Base-by-base conservation (phyloP, 2,888 invertebrate genomes). In the Malthinus flaveolus region DNA sequence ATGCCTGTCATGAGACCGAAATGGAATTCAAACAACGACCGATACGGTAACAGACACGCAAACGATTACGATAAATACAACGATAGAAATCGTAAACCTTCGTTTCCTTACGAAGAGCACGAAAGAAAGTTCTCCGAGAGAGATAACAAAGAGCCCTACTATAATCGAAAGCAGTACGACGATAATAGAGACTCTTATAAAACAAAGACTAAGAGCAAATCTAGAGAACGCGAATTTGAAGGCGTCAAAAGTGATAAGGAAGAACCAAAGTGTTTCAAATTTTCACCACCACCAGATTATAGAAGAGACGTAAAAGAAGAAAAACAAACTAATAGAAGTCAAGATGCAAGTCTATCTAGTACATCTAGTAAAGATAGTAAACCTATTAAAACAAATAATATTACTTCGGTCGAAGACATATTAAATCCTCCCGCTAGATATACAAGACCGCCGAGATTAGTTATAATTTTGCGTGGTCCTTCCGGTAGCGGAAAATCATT, bases 401-500 rank as follows among this genome's bases (percentile, higher is more conserved):
- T 80, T 31, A 85, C 88, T 34, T 84, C 84, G 78, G 88, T 96
- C 67, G 93, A 95, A 73, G 95, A 96, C 74, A 79, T 97, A 59
- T 79, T 97, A 46, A 85, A 87, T 72, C 78, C 84, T 13, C 96
- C 97, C 1, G 93, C 92, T 7, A 84, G 97, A 46, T 82, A 84
- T 59, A 87, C 85, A 67, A 85, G 97, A 67, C 94, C 97, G 12
- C 83, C 83, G 11, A 81, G 85, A 76, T 88, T 97, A 68, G 93
- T 92, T 32, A 88, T 97, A 56, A 91, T 98, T 69, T 79, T 98
- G 48, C 82, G 97, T 76, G 97, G 97, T 3, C 89, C 93, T 10
- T 96, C 97, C 0, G 97, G 97, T 7, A 91, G 95, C 77, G 97
- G 97, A 34, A 97, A 97, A 80, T 93, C 95, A 6, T 91, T 90